Evolutionary conservation across 2,888 invertebrate species (phyloP), one percentile per base, ranked within the genome.

Genomic region (Tromatobia lineatoria): DNA sequence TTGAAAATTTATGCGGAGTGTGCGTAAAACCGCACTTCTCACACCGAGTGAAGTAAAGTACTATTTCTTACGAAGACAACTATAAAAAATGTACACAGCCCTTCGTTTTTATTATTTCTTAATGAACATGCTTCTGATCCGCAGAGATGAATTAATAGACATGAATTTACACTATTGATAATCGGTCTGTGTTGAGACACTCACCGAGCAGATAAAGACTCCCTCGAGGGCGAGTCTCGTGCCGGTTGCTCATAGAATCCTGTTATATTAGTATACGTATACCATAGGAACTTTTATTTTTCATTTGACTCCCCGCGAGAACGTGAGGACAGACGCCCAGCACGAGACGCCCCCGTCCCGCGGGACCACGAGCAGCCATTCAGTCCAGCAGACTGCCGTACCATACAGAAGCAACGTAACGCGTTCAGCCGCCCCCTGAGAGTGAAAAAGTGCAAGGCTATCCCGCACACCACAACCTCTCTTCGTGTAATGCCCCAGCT

Each of bases 301-400:
- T 79, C 74, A 70, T 69, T 79, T 45, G 66, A 61, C 69, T 74
- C 79, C 18, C 66, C 47, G 45, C 74, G 69, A 69, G 67, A 82
- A 74, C 61, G 80, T 73, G 85, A 80, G 82, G 76, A 86, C 84
- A 82, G 86, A 91, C 91, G 91, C 91, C 91, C 91, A 86, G 83
- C 82, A 90, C 88, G 87, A 90, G 89, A 90, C 91, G 91, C 92
- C 92, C 90, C 90, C 86, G 80, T 88, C 89, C 88, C 91, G 74
- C 70, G 88, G 91, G 81, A 71, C 83, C 81, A 78, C 34, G 18
- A 77, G 13, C 76, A 67, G 71, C 38, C 64, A 64, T 64, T 75
- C 34, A 38, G 64, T 42, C 47, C 50, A 34, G 13, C 47, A n/a
- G 42, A 10, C 34, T 3, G 29, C 59, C 29, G 1, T 29, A 18